Percentiles rank a stretch among this genome's conserved stretches.
phyloP scores from a whole-genome alignment of 2,113 vertebrate species.

The Ramphastos sulfuratus region DNA sequence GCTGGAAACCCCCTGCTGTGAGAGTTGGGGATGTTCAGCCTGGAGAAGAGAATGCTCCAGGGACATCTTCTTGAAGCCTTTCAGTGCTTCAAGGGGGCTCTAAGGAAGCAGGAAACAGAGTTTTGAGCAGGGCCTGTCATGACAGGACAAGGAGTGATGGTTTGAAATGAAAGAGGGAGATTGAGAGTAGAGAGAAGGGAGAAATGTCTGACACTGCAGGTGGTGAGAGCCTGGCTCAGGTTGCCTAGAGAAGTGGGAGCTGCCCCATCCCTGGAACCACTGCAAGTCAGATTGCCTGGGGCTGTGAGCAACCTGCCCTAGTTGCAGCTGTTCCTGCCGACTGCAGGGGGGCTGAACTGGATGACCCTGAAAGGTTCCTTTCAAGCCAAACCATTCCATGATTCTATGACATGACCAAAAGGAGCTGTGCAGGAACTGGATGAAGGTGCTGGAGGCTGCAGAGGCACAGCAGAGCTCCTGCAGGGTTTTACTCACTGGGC shows the following conservation, averaged over 20 bases:
- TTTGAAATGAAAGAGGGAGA: neutral
- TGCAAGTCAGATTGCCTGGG: neutral
- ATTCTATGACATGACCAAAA: neutral
- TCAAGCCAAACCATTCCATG: neutral
- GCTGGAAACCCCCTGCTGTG: neutral
- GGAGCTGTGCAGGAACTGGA: fast-evolving
- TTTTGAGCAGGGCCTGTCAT: neutral
- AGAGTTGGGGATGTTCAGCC: neutral
- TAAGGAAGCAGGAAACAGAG: no score
- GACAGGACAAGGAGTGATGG: neutral
- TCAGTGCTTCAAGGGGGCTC: no score
- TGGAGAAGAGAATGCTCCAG: no score
- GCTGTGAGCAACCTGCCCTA: neutral
- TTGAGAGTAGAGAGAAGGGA: neutral
- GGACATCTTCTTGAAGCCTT: no score
- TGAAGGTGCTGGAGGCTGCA: neutral
- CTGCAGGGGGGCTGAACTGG: neutral
- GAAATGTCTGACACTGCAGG: neutral
- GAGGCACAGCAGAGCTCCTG: neutral
- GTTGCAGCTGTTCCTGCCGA: neutral
- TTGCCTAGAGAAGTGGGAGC: neutral
- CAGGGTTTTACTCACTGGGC: neutral
- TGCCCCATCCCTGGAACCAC: neutral
- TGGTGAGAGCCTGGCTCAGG: neutral
- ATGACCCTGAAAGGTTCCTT: neutral